Evolutionary conservation across 2,888 invertebrate species (phyloP).

Genomic region (Encarsia formosa): DNA sequence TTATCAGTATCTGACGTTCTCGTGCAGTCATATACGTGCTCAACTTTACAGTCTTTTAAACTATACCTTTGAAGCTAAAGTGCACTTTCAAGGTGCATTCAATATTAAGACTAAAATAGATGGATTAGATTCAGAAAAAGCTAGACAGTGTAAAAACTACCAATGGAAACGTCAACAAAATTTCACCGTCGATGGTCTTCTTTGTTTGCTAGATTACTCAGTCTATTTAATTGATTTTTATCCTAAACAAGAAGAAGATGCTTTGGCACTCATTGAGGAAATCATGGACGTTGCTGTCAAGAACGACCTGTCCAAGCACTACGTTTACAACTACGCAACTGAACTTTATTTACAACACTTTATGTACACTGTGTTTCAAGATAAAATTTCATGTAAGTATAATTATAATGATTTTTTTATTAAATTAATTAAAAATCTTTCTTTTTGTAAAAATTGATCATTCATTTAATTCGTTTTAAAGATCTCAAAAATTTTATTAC

Average conservation of each 20-base stretch:
- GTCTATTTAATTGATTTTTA: constrained; percentile 32
- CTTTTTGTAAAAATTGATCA: not conserved
- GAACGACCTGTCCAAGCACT: constrained; percentile 37
- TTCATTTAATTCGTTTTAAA: too few species aligned
- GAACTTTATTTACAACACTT: constrained; percentile 34
- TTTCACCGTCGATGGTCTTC: constrained; percentile 37
- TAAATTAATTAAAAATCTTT: not conserved
- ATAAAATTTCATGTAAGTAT: not conserved
- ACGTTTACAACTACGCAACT: constrained; percentile 33
- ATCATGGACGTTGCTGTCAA: constrained; percentile 33
- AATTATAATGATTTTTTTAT: not conserved
- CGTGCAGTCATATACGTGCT: constrained; percentile 40
- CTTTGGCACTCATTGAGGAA: constrained; percentile 29
- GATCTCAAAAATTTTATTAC: too few species aligned
- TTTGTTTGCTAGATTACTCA: constrained; percentile 39
- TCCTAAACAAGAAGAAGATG: constrained; percentile 20
- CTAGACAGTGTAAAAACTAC: constrained; percentile 10
- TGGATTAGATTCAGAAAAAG: constrained; percentile 5
- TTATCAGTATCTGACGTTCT: constrained; percentile 41
- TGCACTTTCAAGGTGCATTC: constrained; percentile 41
- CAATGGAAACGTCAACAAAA: constrained; percentile 25
- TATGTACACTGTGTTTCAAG: constrained; percentile 24
- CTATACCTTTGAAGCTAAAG: constrained; percentile 31
- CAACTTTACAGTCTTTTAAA: constrained; percentile 40
- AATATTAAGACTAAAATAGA: not conserved